Evolutionary conservation across 2,797 vertebrate genomes (phyloP).

Genomic region (Alouatta caraya): DNA sequence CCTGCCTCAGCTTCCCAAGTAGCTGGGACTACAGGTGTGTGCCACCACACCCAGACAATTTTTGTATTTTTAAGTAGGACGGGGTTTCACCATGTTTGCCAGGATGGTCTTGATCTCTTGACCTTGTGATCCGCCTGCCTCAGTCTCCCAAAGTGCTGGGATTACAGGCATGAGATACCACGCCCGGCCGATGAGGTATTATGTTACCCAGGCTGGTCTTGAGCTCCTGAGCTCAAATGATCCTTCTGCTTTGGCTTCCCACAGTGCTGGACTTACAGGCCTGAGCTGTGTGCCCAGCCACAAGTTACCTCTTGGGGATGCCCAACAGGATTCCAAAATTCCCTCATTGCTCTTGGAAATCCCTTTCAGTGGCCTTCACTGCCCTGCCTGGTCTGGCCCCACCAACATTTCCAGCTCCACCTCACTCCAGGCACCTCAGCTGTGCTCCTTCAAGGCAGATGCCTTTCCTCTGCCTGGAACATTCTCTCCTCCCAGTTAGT

Average conservation of each 20-base stretch:
- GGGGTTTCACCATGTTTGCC: too few species aligned
- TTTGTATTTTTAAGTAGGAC: too few species aligned
- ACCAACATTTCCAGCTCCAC: not conserved
- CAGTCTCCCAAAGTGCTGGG: too few species aligned
- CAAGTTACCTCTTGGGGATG: slow-evolving; percentile 86
- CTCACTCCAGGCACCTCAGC: not conserved
- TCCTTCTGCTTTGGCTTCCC: not conserved
- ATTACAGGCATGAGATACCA: too few species aligned
- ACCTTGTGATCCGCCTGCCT: too few species aligned
- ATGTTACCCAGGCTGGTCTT: not conserved
- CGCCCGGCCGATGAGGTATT: not conserved
- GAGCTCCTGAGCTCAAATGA: not conserved
- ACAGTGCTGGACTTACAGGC: not conserved
- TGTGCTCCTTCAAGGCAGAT: not conserved
- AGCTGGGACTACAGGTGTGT: too few species aligned
- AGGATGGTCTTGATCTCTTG: too few species aligned
- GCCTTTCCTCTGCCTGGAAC: not conserved
- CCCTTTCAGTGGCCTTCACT: not conserved
- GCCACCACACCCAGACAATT: too few species aligned
- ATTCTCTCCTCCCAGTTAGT: not conserved
- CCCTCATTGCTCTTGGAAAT: not conserved
- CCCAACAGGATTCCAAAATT: slow-evolving; percentile 84
- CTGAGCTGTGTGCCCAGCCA: too few species aligned
- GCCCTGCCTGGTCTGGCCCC: not conserved
- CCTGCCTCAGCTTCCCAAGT: too few species aligned